Percentiles rank a stretch among this genome's conserved stretches.
phyloP scores from a whole-genome alignment of 92 coral and sea anemone species.

The Phenganax stokvisi region DNA sequence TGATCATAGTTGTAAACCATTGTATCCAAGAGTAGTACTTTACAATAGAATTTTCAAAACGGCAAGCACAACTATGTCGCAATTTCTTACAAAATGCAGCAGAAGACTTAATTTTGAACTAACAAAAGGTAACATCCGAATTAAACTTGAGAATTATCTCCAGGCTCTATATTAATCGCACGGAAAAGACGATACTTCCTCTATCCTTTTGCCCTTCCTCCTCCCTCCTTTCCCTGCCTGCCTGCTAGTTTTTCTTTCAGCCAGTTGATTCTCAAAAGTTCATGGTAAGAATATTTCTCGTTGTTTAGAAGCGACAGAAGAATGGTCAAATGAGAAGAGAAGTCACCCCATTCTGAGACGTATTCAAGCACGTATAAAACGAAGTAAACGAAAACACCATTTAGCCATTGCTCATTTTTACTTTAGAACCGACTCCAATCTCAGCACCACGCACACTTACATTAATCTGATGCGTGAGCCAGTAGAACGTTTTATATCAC shows the following conservation, averaged over 20 bases:
- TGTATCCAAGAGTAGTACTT: constrained; percentile 55
- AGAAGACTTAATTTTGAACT: constrained; percentile 6
- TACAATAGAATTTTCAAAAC: constrained; percentile 69
- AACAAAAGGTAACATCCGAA: constrained; percentile 4
- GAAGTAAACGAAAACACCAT: constrained; percentile 47
- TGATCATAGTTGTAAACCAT: constrained; percentile 41
- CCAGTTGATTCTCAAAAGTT: no score
- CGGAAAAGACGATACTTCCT: no score
- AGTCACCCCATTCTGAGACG: constrained; percentile 60
- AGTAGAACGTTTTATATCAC: constrained; percentile 80
- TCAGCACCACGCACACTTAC: constrained; percentile 69
- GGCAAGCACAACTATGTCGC: constrained; percentile 56
- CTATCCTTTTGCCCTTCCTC: no score
- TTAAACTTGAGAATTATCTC: no score
- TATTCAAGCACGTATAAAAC: constrained; percentile 55
- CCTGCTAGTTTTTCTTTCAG: not conserved
- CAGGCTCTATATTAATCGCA: no score
- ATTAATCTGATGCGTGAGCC: constrained; percentile 92
- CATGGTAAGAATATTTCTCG: no score
- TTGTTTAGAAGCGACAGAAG: constrained; percentile 69
- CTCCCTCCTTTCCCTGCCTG: not conserved
- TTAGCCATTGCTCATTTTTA: constrained; percentile 83
- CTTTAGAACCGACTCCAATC: constrained; percentile 57
- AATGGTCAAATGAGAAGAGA: constrained; percentile 70
- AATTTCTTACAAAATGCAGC: constrained; percentile 20